Percentiles rank a stretch among this genome's conserved stretches.
These are phyloP conservation scores for Calliopum simillimum DNA, from an alignment of 2,888 invertebrate species.

Conservation along the genomic window DNA sequence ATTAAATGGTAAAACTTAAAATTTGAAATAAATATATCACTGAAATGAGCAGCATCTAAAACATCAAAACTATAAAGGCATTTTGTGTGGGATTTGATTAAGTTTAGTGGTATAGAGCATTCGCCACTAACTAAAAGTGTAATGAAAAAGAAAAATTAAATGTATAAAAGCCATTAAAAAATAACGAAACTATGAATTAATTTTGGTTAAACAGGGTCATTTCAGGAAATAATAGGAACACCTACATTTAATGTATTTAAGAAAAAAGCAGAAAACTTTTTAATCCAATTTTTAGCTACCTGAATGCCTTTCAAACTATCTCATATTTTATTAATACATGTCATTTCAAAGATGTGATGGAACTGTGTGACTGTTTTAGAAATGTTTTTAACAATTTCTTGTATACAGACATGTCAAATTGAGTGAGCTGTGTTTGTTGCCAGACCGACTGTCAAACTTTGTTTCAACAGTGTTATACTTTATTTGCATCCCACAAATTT, in stretches of 20 bases:
- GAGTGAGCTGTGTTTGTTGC: too few species aligned
- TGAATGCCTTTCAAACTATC: too few species aligned
- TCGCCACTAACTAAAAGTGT: conserved; percentile 17
- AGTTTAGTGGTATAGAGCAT: conserved; percentile 17
- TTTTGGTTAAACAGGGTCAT: background rate
- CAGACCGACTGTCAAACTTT: too few species aligned
- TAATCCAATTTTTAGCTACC: conserved; percentile 19
- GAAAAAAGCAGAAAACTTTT: background rate
- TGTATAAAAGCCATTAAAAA: background rate
- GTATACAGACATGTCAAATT: too few species aligned
- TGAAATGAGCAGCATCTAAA: conserved; percentile 25
- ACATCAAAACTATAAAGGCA: background rate
- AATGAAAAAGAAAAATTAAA: conserved; percentile 12
- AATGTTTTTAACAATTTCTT: too few species aligned
- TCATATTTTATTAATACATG: too few species aligned
- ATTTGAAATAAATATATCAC: conserved; percentile 13
- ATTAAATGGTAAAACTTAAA: conserved; percentile 10
- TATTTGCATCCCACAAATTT: too few species aligned
- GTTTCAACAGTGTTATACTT: too few species aligned
- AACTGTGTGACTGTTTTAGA: too few species aligned
- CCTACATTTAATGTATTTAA: background rate
- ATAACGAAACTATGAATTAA: too few species aligned
- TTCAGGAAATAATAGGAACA: background rate
- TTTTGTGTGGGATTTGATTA: conserved; percentile 18
- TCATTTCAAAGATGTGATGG: too few species aligned